phyloP scores from a whole-genome alignment of 2,113 vertebrate genomes.

The Clarias batrachus region DNA sequence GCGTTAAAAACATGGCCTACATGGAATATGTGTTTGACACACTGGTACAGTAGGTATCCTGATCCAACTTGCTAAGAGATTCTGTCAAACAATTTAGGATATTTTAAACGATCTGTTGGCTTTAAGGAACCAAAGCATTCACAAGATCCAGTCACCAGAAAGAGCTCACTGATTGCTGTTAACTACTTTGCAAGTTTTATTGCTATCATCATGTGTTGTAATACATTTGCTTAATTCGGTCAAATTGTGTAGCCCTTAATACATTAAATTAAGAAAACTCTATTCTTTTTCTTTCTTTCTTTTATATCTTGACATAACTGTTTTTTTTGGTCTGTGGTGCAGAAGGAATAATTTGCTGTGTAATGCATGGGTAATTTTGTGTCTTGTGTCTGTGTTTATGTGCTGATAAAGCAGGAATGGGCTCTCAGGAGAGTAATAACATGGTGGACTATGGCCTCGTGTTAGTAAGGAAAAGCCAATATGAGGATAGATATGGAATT shows the following conservation, averaged over 20 bases:
- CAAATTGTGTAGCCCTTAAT: background rate
- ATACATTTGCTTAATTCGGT: background rate
- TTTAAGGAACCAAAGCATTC: background rate
- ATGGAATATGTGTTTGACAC: background rate
- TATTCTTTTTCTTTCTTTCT: too few species aligned
- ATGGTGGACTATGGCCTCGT: conserved; percentile 12
- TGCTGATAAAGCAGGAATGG: background rate
- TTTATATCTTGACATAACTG: background rate
- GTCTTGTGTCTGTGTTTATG: background rate
- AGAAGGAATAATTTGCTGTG: background rate
- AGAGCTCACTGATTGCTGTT: background rate
- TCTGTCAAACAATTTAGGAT: background rate
- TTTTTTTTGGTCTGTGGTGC: background rate
- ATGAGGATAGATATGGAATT: background rate
- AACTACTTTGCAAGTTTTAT: background rate
- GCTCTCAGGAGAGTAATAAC: background rate
- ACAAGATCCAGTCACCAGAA: background rate
- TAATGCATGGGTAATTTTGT: background rate
- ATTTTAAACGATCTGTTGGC: background rate
- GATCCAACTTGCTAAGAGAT: background rate
- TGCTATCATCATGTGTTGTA: background rate
- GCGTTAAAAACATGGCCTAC: background rate
- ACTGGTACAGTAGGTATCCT: background rate
- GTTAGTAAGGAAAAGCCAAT: background rate
- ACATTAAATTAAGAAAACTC: background rate